phyloP scores from a whole-genome alignment of 2,113 vertebrate genomes.

The Protomyctophum bolini region DNA sequence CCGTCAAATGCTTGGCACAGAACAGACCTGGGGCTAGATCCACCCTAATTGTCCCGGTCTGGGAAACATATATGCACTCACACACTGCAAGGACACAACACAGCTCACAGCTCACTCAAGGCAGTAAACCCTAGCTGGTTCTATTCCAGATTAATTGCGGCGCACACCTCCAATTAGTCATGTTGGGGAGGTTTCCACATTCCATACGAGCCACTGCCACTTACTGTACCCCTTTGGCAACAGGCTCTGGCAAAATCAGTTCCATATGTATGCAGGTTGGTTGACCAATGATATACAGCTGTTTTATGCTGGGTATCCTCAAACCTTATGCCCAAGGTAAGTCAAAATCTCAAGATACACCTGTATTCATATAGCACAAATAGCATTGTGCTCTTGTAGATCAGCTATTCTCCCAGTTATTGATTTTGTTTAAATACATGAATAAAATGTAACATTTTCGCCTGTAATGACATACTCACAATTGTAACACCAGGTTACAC shows the following conservation, averaged over 20 bases:
- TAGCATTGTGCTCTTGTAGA: too few species aligned
- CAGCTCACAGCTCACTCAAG: neutral
- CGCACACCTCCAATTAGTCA: conserved; percentile 34
- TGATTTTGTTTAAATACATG: too few species aligned
- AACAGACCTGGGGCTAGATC: conserved; percentile 28
- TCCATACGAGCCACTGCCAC: conserved; percentile 25
- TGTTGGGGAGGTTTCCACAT: conserved; percentile 16
- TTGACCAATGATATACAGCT: conserved; percentile 44
- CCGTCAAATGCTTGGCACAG: conserved; percentile 44
- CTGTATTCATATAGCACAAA: too few species aligned
- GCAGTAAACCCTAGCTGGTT: conserved; percentile 23
- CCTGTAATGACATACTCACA: too few species aligned
- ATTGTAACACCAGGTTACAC: too few species aligned
- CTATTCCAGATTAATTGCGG: conserved; percentile 12
- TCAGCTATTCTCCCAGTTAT: too few species aligned
- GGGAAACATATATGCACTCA: conserved; percentile 8
- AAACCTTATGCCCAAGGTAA: too few species aligned
- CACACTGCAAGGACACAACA: neutral
- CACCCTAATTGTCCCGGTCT: conserved; percentile 33
- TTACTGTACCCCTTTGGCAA: conserved; percentile 25
- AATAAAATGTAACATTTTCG: too few species aligned
- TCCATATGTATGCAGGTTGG: conserved; percentile 45
- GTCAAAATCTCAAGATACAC: too few species aligned
- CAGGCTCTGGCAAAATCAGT: conserved; percentile 45
- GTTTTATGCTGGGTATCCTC: conserved; percentile 22